phyloP scores from a whole-genome alignment of 2,888 invertebrate genomes.

The Drosophila mimetica region DNA sequence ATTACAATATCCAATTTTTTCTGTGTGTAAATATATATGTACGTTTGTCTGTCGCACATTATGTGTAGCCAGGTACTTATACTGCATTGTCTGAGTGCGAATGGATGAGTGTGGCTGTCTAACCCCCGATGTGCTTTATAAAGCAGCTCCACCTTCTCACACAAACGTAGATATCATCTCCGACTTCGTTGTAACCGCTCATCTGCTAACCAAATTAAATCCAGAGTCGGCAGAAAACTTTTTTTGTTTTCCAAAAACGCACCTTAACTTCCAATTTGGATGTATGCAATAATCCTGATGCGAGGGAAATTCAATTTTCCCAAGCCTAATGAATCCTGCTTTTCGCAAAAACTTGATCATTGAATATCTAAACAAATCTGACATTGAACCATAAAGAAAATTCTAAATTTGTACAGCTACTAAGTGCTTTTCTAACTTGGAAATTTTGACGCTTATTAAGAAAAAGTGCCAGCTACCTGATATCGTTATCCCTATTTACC shows the following conservation, averaged over 20 bases:
- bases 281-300: no score
- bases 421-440: no score
- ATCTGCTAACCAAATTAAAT: slow-evolving; percentile 17
- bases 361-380: no score
- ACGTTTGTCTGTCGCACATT: slow-evolving; percentile 50
- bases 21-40: background rate
- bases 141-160: slow-evolving; percentile 28
- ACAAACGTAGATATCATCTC: background rate
- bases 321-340: no score
- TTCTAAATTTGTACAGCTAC: no score
- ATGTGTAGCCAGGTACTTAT: slow-evolving; percentile 56
- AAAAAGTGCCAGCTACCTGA: no score
- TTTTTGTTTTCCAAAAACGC: background rate
- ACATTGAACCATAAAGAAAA: no score
- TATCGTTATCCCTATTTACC: background rate
- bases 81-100: slow-evolving; percentile 45
- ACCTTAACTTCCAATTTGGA: no score
- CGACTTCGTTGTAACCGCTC: background rate
- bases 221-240: background rate
- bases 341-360: no score
- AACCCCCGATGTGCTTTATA: slow-evolving; percentile 21
- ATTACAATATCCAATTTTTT: background rate
- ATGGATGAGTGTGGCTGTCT: slow-evolving; percentile 4
- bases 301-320: no score
- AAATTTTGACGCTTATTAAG: no score